Base-by-base conservation (phyloP, 2,888 invertebrate genomes). In the Plebejus melissa region DNA sequence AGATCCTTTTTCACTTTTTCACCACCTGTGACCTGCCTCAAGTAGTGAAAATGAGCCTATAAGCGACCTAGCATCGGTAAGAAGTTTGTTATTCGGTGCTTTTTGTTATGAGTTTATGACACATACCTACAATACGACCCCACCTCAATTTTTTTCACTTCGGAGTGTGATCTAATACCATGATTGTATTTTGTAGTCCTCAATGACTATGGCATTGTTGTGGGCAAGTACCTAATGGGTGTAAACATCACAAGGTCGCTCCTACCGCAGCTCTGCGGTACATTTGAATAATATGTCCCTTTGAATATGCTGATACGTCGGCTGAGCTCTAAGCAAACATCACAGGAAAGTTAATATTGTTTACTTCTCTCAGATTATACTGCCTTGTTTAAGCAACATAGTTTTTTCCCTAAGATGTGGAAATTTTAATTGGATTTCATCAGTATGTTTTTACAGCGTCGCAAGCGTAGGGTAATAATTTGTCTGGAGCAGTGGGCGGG, bases 221-320 rank as follows among this genome's bases (percentile, higher is more conserved):
- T 65, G 32, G 65, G 65, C 32, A 65, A 32, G 36, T 65, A 65
- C 16, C 65, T 36, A 65, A 65, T 65, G 32, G 32, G 65, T 65
- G 65, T 65, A 65, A 65, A 65, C 65, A 65, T 65, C 65, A 13
- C 65, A 65, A 65, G 65, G 65, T 32, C 65, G 65, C 65, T 36
- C 13, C 65, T 65, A 65, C 65, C 65, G 65, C 65, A 65, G 32
- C 1, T 2, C 65, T 65, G 65, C 16, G 65, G 32, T 65, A 65
- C 65, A 65, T 65, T 65, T 65, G 32, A 65, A 65, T 65, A 65
- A 36, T 65, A 65, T 65, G 60, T 65, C 60, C 60, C 60, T 65
- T 65, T 65, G 32, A 32, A 65, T 65, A 65, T 65, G 65, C 28
- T 65, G 60, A 65, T 65, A 32, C 13, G 13, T 36, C 32, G 65